Conservation (phyloP, 1,140 invertebrate species). For the Lordiphosa collinella region DNA sequence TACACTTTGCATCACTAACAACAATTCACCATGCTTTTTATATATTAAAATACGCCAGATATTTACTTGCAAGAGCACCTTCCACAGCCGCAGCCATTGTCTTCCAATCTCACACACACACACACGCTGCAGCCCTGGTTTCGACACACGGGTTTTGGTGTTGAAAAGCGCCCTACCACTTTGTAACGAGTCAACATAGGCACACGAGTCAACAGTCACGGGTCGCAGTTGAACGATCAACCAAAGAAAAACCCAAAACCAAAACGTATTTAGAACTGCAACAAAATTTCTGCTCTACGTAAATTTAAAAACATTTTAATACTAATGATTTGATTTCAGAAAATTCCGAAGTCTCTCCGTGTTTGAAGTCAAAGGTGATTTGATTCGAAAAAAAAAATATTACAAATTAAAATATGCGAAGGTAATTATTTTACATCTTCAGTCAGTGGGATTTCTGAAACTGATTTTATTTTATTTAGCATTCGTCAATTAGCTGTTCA, state of each 20-base stretch:
- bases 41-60: conserved; percentile 15
- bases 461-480: too few relatives aligned
- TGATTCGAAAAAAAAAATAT: too few relatives aligned
- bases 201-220: too few relatives aligned
- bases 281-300: conserved; percentile 70
- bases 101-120: conserved; percentile 72
- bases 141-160: conserved; percentile 20
- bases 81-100: conserved; percentile 79
- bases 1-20: background rate
- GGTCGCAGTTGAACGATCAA: conserved; percentile 16
- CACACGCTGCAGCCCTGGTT: conserved; percentile 35
- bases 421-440: too few relatives aligned
- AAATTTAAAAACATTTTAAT: conserved; percentile 74
- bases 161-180: conserved; percentile 38
- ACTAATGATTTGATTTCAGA: conserved; percentile 35
- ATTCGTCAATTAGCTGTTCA: too few relatives aligned
- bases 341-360: conserved; percentile 17
- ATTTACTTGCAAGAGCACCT: conserved; percentile 79
- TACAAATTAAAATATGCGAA: too few relatives aligned
- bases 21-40: background rate
- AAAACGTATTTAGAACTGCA: conserved; percentile 70
- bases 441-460: too few relatives aligned
- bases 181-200: too few relatives aligned
- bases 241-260: conserved; percentile 47
- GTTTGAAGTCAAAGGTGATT: conserved; percentile 6